These are phyloP conservation scores for Subacronicta megacephala DNA, from an alignment of 2,888 invertebrate genomes.

Conservation along the genomic window DNA sequence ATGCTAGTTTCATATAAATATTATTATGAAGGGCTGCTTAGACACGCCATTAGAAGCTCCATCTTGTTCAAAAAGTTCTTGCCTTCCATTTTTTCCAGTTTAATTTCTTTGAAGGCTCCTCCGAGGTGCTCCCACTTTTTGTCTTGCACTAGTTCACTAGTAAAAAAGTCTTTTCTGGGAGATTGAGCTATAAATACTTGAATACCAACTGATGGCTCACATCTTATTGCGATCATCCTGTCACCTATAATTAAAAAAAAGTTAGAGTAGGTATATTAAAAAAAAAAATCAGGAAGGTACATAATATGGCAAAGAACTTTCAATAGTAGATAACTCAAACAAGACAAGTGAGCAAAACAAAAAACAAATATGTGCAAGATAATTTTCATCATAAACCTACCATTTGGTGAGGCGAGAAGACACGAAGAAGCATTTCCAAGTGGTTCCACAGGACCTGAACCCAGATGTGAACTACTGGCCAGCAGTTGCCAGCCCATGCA, in stretches of 20 bases:
- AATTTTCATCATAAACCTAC: conserved; percentile 72
- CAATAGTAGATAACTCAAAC: too few species aligned
- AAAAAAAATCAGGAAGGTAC: too few species aligned
- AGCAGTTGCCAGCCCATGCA: conserved; percentile 99
- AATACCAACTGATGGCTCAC: conserved; percentile 96
- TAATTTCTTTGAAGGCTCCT: conserved; percentile 96
- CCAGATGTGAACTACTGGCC: conserved; percentile 96
- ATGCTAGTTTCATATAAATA: conserved; percentile 53
- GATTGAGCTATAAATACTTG: conserved; percentile 97
- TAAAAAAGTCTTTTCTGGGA: conserved; percentile 96
- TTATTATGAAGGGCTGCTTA: conserved; percentile 92
- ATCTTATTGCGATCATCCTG: conserved; percentile 96
- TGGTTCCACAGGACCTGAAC: conserved; percentile 96
- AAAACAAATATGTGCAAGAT: background rate
- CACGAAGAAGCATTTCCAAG: conserved; percentile 98
- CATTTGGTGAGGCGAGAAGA: conserved; percentile 96
- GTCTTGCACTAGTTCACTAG: conserved; percentile 96
- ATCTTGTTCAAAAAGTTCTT: conserved; percentile 98
- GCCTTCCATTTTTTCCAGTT: conserved; percentile 98
- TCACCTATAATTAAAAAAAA: conserved; percentile 83
- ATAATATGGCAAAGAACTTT: too few species aligned
- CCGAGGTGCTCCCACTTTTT: conserved; percentile 98
- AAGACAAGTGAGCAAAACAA: too few species aligned
- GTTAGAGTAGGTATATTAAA: too few species aligned
- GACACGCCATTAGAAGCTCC: conserved; percentile 98